Evolutionary conservation across 1,140 invertebrate species (phyloP), one percentile per base, ranked within the genome.

Genomic region (Oreohelix idahoensis): DNA sequence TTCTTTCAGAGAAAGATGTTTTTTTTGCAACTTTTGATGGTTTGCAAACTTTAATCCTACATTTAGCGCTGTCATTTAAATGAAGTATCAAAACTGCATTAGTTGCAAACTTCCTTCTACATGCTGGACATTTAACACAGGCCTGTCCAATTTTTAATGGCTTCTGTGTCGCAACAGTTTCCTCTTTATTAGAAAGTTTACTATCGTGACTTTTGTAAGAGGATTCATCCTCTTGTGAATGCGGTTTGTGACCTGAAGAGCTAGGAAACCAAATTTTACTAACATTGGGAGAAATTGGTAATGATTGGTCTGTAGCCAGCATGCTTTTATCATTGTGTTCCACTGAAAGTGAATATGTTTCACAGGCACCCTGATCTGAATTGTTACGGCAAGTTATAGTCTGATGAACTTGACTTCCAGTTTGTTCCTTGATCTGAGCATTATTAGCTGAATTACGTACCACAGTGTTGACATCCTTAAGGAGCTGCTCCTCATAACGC

Each of bases 41-140:
- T 42, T 11, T 2, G 23, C 23, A 8, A 42, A 42, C 38, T 42
- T 17, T 77, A 1, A 35, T 42, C 23, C 51, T 77, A 36, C 75
- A 77, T 36, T 49, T 23, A 5, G 75, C 11, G 29, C 42, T 77
- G 1, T 53, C 42, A 53, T 53, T 49, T 13, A 77, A 53, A 53
- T 77, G 75, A 36, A 53, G n/a, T 23, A 11, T 77, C n/a, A 77
- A 58, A 39, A 53, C n/a, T 0, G 29, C n/a, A 77, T 53, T 35
- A 11, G 75, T 77, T 77, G 75, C 75, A 77, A 77, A 77, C 29
- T 53, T 5, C 29, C 10, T 77, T 13, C 36, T 77, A 36, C 75
- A 77, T 1, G 51, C 36, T 53, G 49, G 29, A 53, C 75, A 77
- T 11, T 17, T 5, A 4, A 53, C 53, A 26, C 20, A 32, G 8